These are phyloP conservation scores for Sthenelais limicola DNA, from an alignment of 2,888 invertebrate genomes.

Conservation along the genomic window DNA sequence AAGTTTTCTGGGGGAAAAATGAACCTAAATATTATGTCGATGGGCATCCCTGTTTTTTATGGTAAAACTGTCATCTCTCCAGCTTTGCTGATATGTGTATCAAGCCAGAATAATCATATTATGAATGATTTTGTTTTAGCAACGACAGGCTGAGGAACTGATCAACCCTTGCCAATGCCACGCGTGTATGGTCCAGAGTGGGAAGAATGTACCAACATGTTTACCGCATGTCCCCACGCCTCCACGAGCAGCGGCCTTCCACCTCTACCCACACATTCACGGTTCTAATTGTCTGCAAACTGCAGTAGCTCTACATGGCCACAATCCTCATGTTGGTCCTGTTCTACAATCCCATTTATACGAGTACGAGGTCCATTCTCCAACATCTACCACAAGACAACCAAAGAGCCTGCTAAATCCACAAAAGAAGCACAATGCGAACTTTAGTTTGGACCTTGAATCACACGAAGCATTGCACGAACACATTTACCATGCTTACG, in stretches of 20 bases:
- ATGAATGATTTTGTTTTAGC: conserved; percentile 3
- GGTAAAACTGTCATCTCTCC: background rate
- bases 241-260: conserved; percentile 65
- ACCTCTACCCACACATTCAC: conserved; percentile 70
- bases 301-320: conserved; percentile 47
- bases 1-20: too few relatives aligned
- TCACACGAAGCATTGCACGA: conserved; percentile 66
- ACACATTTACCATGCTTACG: conserved; percentile 67
- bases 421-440: conserved; percentile 51
- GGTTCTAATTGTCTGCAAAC: conserved; percentile 56
- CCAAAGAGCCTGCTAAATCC: conserved; percentile 55
- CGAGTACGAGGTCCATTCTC: conserved; percentile 66
- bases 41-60: background rate
- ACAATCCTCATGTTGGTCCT: conserved; percentile 54
- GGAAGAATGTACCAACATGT: conserved; percentile 65
- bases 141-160: conserved; percentile 46
- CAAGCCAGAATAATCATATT: background rate
- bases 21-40: too few relatives aligned
- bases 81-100: too few relatives aligned
- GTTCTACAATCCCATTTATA: conserved; percentile 68
- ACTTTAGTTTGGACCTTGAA: conserved; percentile 65
- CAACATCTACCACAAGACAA: conserved; percentile 42
- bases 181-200: conserved; percentile 67
- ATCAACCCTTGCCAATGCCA: conserved; percentile 69
- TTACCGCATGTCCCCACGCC: conserved; percentile 62